Conservation (phyloP, 2,113 vertebrate genomes). For the Callaeas wilsoni region DNA sequence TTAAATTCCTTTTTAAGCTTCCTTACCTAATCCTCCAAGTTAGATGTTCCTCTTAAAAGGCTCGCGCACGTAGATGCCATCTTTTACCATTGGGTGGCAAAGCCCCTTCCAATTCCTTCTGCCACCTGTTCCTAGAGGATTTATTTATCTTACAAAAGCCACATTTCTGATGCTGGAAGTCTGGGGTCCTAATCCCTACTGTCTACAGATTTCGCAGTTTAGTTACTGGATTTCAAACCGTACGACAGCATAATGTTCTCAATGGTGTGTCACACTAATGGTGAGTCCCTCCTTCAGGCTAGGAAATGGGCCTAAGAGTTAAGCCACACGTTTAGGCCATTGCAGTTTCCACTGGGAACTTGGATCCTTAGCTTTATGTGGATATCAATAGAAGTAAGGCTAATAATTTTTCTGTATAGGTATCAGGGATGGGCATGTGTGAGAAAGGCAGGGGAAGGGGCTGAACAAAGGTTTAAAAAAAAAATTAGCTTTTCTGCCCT, state of each 20-base stretch:
- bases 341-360: background rate
- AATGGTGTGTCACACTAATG: accelerated
- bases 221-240: background rate
- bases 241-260: background rate
- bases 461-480: slow-evolving; percentile 16
- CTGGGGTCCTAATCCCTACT: background rate
- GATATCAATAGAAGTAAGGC: background rate
- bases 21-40: background rate
- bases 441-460: background rate
- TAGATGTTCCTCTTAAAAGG: background rate
- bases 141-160: background rate
- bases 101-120: background rate
- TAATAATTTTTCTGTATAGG: background rate
- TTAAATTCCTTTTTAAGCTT: background rate
- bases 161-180: background rate
- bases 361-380: background rate
- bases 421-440: background rate
- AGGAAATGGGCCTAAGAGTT: background rate
- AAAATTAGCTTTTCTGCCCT: slow-evolving; percentile 26
- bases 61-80: accelerated
- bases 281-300: background rate
- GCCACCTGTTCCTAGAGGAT: background rate
- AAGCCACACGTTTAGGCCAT: background rate
- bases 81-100: background rate
- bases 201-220: background rate